Evolutionary conservation across 2,113 vertebrate genomes (phyloP).

Genomic region (Embiotoca jacksoni): DNA sequence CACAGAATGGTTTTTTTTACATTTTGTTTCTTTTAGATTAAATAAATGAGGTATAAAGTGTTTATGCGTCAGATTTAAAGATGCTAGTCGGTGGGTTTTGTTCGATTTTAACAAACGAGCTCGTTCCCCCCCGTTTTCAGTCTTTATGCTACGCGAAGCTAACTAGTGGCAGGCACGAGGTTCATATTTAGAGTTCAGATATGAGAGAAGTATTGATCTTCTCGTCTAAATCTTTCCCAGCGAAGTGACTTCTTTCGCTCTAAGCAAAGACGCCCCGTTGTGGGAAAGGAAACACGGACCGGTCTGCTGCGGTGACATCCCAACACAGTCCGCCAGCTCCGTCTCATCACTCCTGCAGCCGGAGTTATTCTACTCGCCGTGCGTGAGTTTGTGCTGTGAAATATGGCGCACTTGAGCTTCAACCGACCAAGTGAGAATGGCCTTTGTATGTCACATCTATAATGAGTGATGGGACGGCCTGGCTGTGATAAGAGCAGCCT

Average conservation of each 20-base stretch:
- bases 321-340: slow-evolving; percentile 37
- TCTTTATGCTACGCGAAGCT: too few relatives aligned
- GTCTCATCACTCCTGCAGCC: slow-evolving; percentile 48
- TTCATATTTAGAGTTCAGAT: background rate
- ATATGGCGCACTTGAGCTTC: slow-evolving; percentile 54
- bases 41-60: background rate
- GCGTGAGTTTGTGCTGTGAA: slow-evolving; percentile 43
- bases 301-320: slow-evolving; percentile 40
- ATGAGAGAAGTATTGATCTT: background rate
- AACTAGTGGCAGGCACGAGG: background rate
- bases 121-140: too few relatives aligned
- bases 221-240: background rate
- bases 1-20: background rate
- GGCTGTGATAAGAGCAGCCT: slow-evolving; percentile 36
- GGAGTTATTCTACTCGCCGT: slow-evolving; percentile 38
- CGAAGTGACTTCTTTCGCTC: too few relatives aligned
- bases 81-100: too few relatives aligned
- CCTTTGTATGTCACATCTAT: slow-evolving; percentile 60
- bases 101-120: too few relatives aligned
- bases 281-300: background rate
- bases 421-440: slow-evolving; percentile 54
- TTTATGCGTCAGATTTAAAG: background rate
- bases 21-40: background rate
- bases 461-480: slow-evolving; percentile 55
- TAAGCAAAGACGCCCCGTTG: background rate